These are phyloP conservation scores for Acanthis flammea DNA, from an alignment of 2,797 vertebrate genomes.

Conservation along the genomic window DNA sequence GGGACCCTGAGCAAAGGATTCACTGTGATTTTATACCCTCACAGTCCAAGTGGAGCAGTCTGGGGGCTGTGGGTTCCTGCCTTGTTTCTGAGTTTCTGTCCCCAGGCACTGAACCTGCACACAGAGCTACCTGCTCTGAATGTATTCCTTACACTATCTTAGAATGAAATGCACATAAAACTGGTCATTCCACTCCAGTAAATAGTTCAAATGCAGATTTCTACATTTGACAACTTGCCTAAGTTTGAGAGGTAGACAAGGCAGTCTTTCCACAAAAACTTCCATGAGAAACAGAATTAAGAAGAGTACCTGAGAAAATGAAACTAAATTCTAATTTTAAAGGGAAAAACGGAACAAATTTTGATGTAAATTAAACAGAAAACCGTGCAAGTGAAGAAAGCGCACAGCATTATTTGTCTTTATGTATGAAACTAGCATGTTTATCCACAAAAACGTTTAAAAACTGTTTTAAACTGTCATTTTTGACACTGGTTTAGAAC, in stretches of 20 bases:
- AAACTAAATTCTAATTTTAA: not conserved
- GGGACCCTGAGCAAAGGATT: rapidly evolving
- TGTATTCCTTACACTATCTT: not conserved
- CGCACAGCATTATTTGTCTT: not conserved
- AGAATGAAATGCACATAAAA: not conserved
- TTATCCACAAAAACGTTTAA: not conserved
- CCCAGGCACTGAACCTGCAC: not conserved
- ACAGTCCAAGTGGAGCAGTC: not conserved
- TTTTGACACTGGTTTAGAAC: not conserved
- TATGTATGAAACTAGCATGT: not conserved
- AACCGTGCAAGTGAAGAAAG: not conserved
- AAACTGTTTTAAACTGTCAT: not conserved
- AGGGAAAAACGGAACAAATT: not conserved
- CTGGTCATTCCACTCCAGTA: not conserved
- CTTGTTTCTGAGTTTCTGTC: not conserved
- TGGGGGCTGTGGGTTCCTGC: not conserved
- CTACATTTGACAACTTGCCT: not conserved
- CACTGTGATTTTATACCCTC: not conserved
- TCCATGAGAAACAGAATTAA: not conserved
- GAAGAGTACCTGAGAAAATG: not conserved
- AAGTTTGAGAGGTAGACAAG: not conserved
- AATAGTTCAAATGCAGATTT: not conserved
- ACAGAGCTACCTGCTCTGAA: not conserved
- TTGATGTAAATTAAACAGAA: not conserved
- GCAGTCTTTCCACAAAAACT: not conserved